Evolutionary conservation across 2,113 vertebrate species (phyloP), one percentile per base, ranked within the genome.

Genomic region (Neomonachus schauinslandi): DNA sequence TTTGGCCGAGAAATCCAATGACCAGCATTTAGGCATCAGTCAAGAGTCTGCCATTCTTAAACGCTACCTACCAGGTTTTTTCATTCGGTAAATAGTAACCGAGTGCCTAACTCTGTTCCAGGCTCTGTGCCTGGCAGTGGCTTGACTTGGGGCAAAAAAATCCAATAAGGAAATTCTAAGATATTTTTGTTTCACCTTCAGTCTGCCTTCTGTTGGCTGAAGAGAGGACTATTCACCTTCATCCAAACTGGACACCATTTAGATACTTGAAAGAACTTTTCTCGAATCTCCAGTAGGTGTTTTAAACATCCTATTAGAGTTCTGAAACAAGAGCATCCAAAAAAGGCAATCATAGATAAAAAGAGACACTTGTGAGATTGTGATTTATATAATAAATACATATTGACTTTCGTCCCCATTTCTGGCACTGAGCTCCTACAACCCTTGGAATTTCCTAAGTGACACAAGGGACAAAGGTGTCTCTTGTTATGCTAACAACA

Each of bases 231-330:
- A 16, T 67, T 80, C 21, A 31, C 71, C 67, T 79, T 91, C 77
- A 97, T 81, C n/a, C 69, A 93, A 95, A 77, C 1, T 67, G 74
- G 90, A 57, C 57, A 57, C 57, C 21, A 69, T 71, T 92, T 55
- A 93, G 69, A 91, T 42, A 16, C n/a, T 82, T 86, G 16, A 83
- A 71, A 94, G 85, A 61, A 51, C 55, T 83, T 69, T 77, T 95
- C 36, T 93, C 18, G 92, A 84, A 80, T 61, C 49, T 74, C 63
- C 39, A 51, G 16, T 57, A 71, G 24, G 51, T 87, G 4, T 79
- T 77, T 80, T 33, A 61, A 19, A 74, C 21, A 24, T 91, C 11
- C 19, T 88, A 39, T 6, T 67, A 33, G 39, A 19, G 12, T 91
- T 88, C 46, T 91, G 94, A 46, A 82, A 39, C 36, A 82, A 21